Conservation (phyloP, 2,888 invertebrate species). For the Podotricha telesiphe region DNA sequence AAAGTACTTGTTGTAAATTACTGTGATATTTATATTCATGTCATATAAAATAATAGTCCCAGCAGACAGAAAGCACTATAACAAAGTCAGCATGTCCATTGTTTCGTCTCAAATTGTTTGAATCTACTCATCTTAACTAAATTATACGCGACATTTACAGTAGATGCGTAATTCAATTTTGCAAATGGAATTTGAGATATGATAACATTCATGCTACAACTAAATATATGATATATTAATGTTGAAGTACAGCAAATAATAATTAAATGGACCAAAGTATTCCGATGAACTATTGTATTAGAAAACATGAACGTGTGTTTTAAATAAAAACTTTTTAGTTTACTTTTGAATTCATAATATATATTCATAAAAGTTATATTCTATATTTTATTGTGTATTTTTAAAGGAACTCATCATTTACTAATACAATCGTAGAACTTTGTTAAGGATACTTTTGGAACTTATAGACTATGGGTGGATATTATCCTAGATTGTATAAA, state of each 20-base stretch:
- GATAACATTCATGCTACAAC: slow-evolving; percentile 21
- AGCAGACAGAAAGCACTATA: slow-evolving; percentile 38
- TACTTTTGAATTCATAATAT: no score
- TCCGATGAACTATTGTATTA: not conserved
- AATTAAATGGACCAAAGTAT: slow-evolving; percentile 18
- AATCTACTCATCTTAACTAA: slow-evolving; percentile 31
- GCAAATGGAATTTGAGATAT: slow-evolving; percentile 32
- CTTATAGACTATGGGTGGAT: no score
- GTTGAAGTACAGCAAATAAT: slow-evolving; percentile 12
- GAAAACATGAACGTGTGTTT: not conserved
- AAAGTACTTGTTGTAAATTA: not conserved
- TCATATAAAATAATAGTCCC: slow-evolving; percentile 28
- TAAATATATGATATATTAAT: slow-evolving; percentile 16
- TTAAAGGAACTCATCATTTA: not conserved
- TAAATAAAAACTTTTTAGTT: not conserved
- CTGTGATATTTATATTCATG: not conserved
- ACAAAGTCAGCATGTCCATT: slow-evolving; percentile 38
- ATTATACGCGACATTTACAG: slow-evolving; percentile 29
- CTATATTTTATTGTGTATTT: not conserved
- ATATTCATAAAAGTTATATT: no score
- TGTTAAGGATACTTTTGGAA: no score
- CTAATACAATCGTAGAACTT: no score
- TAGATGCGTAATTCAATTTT: slow-evolving; percentile 30
- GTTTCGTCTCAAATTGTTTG: slow-evolving; percentile 35
- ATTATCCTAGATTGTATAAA: no score